Base-by-base conservation (phyloP, 30 jellyfish, hydroid and myxozoan genomes). In the Cassiopea xamachana region DNA sequence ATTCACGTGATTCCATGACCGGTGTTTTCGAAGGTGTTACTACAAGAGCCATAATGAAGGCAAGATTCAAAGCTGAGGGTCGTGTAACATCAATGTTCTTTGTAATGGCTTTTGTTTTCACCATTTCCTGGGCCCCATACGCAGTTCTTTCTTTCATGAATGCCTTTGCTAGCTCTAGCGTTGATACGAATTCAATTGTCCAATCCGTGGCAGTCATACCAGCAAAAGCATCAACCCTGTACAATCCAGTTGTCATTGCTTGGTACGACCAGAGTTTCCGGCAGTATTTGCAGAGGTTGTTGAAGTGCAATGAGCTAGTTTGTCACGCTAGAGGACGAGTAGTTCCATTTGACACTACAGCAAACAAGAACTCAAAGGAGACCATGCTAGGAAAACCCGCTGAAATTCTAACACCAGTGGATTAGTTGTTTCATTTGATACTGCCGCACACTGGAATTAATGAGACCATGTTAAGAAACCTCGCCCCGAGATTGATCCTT, bases 71-170 rank as follows among this genome's bases (percentile, higher is more conserved):
- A 50, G 97, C 97, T 2, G 97, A 90, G 85, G 60, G 85, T 19
- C 92, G 92, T 10, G 60, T 69, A 47, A 67, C 85, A 13, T 59
- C 55, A 5, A 90, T 75, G 90, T 82, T 76, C 67, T 81, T 75
- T 77, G 74, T 89, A 1, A 73, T 82, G 92, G 83, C 91, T 49
- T 45, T 74, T 12, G 92, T 82, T 27, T 90, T 90, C 62, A 2
- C 75, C 73, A 5, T 82, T 39, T 87, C 97, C 0, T 90, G 97
- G 97, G 13, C 89, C 18, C 97, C 97, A 50, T 90, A 90, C 68
- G 92, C 92, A 10, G 73, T 80, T 48, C 43, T 90, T 7, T 68
- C 88, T 9, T 81, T 90, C 18, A 4, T 62, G 9, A 15, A 64
- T 7, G 89, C 89, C 18, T 90, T 82, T 59, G 19, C 48, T 27